Base-by-base conservation (phyloP, 2,797 vertebrate genomes). In the Cheirogaleus major region DNA sequence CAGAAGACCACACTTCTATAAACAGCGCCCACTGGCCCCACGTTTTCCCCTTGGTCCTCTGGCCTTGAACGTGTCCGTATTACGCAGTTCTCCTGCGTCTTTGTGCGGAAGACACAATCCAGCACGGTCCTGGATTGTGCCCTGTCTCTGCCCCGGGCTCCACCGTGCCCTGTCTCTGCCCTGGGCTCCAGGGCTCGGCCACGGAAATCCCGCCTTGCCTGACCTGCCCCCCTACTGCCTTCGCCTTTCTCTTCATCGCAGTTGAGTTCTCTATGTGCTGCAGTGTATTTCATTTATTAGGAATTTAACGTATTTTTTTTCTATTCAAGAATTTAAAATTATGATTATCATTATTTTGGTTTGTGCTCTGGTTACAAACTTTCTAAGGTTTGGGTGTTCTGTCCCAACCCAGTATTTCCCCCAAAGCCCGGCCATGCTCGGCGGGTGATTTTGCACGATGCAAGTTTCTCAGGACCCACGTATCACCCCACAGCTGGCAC, bases 1-100 rank as follows among this genome's bases (percentile, higher is more conserved):
- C 8, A 2, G 0, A 32, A 9, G 50, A 3, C 7, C 0, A 0
- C 9, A 4, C 23, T 2, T 9, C 14, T 1, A 15, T 6, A 7
- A 17, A 20, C 0, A 5, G 38, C 1, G 1, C 20, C 43, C 6
- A 0, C 18, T 2, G 59, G 6, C 23, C 4, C 7, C 30, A 2
- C 0, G 0, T 0, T 2, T 52, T 12, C 2, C 11, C 9, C 22
- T 4, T 8, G 6, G 25, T 45, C 41, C 48, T 25, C 1, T 1
- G 55, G 63, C 35, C 55, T 5, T 30, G 8, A 45, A 23, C 13
- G 35, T 1, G 22, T n/a, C 35, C 8, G 1, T 1, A 0, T 5
- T 1, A 7, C 59, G 1, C 2, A 20, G 17, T 13, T 70, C 13
- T 41, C 50, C 23, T 8, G 41, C 48, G 15, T n/a, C 48, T 79